phyloP scores from a whole-genome alignment of 2,797 vertebrate genomes.

The Hydrophis major region DNA sequence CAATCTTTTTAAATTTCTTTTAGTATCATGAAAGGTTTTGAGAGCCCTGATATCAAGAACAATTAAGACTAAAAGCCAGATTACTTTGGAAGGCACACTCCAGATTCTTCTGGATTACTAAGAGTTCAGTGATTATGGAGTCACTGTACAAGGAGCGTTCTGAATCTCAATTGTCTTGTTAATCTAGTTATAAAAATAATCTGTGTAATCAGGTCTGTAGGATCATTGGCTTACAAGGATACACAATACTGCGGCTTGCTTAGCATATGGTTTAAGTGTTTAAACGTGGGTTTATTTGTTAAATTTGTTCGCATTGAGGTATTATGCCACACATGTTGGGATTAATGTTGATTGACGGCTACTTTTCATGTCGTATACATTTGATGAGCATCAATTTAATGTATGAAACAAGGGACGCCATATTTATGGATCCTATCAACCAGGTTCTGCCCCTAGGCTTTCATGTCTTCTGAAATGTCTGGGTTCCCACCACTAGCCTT shows the following conservation, averaged over 20 bases:
- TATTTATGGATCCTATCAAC: not conserved
- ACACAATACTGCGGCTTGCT: not conserved
- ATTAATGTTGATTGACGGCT: not conserved
- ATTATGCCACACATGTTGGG: not conserved
- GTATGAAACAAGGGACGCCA: not conserved
- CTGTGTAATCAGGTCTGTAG: not conserved
- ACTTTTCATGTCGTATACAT: not conserved
- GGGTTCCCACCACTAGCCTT: not conserved
- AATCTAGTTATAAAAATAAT: not conserved
- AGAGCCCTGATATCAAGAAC: not conserved
- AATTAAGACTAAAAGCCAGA: not conserved
- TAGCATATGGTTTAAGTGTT: not conserved
- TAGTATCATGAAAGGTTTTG: not conserved
- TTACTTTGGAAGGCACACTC: not conserved
- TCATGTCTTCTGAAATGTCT: not conserved
- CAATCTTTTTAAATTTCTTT: not conserved
- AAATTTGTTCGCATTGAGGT: not conserved
- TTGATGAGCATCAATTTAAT: not conserved
- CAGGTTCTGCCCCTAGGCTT: not conserved
- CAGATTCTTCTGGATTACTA: not conserved
- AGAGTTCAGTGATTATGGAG: not conserved
- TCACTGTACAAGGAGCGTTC: not conserved
- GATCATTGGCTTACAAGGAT: not conserved
- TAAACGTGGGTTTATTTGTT: not conserved
- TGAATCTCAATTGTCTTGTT: not conserved